These are phyloP conservation scores for Astropecten irregularis DNA, from an alignment of 53 echinoderm and acorn worm genomes.

Conservation along the genomic window DNA sequence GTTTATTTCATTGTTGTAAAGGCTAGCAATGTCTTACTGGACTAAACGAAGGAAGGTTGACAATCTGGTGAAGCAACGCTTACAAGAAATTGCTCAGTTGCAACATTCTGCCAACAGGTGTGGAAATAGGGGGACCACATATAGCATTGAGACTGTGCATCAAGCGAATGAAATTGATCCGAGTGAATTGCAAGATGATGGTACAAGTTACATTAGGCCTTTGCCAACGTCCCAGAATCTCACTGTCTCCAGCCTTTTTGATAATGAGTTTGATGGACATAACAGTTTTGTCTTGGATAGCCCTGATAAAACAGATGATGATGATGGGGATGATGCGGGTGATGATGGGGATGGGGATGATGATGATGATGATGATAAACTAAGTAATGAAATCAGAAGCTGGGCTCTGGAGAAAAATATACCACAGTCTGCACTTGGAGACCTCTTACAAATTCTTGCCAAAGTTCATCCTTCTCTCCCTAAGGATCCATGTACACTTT, in stretches of 20 bases:
- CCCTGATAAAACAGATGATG: background rate
- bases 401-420: slow-evolving; percentile 26
- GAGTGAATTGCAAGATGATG: background rate
- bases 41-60: background rate
- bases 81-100: too few relatives aligned
- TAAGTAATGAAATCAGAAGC: background rate
- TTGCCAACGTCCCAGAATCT: too few relatives aligned
- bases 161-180: too few relatives aligned
- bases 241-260: too few relatives aligned
- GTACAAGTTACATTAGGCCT: too few relatives aligned
- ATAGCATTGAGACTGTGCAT: too few relatives aligned
- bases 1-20: too few relatives aligned
- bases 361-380: background rate
- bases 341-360: background rate
- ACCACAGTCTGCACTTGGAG: background rate
- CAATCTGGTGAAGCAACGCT: too few relatives aligned
- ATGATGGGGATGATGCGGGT: background rate
- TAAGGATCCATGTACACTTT: slow-evolving; percentile 47
- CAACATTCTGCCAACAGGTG: too few relatives aligned
- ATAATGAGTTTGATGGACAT: too few relatives aligned
- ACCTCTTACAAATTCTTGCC: slow-evolving; percentile 9
- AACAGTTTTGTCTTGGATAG: too few relatives aligned
- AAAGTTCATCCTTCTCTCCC: slow-evolving; percentile 33
- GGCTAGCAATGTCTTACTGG: slow-evolving; percentile 23
- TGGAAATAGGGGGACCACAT: too few relatives aligned